Percentiles rank a stretch among this genome's conserved stretches.
Conservation (phyloP, 2,888 invertebrate genomes). For the Bhutanitis thaidina region DNA sequence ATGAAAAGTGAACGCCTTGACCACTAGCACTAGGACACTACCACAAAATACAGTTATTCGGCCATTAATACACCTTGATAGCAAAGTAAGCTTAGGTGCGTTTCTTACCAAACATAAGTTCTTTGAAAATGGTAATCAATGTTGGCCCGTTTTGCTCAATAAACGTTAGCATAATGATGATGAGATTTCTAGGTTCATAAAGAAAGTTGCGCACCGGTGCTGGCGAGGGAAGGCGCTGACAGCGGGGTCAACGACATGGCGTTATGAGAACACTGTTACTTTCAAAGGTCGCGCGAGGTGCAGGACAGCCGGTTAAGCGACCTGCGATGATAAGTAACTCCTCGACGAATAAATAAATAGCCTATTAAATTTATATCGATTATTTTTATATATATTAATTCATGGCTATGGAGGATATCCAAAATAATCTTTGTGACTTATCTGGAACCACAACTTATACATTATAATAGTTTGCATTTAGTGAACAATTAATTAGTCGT, state of each 20-base stretch:
- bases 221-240: conserved; percentile 45
- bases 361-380: no score
- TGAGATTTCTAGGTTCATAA: conserved; percentile 51
- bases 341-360: no score
- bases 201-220: conserved; percentile 50
- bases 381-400: no score
- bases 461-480: no score
- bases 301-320: conserved; percentile 33
- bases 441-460: no score
- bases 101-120: conserved; percentile 27
- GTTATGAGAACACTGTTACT: conserved; percentile 69
- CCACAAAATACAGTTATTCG: neutral
- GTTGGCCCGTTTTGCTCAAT: conserved; percentile 29
- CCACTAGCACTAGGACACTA: no score
- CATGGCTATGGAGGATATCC: no score
- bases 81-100: conserved; percentile 1
- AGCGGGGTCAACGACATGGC: conserved; percentile 59
- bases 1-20: no score
- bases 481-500: no score
- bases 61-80: neutral
- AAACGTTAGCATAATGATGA: conserved; percentile 45
- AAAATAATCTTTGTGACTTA: no score
- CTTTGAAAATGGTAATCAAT: conserved; percentile 31
- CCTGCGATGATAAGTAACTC: conserved; percentile 4
- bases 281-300: conserved; percentile 67